Percentiles rank a stretch among this genome's conserved stretches.
Evolutionary conservation across 2,888 invertebrate genomes (phyloP).

Genomic region (Drosophila antonietae): DNA sequence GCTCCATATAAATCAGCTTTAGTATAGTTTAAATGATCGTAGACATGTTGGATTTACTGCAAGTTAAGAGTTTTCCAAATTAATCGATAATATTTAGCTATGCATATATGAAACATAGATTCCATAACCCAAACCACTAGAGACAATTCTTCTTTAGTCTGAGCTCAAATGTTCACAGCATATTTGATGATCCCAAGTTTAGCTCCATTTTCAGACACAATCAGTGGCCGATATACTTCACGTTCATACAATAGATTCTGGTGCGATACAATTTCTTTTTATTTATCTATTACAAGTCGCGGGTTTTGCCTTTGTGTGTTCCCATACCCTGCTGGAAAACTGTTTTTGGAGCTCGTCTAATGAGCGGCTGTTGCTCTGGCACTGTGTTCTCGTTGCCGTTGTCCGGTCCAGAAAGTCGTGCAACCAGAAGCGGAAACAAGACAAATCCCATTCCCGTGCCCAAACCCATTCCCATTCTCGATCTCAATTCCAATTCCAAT

Average conservation of each 20-base stretch:
- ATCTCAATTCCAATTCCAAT: slow-evolving; percentile 18
- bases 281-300: slow-evolving; percentile 13
- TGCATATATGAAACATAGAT: background rate
- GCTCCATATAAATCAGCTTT: no score
- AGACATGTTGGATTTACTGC: background rate
- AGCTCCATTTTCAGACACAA: slow-evolving; percentile 8
- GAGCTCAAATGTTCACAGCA: background rate
- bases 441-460: slow-evolving; percentile 28
- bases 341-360: slow-evolving; percentile 38
- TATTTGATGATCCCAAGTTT: background rate
- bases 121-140: background rate
- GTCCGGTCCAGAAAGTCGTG: slow-evolving; percentile 53
- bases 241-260: slow-evolving; percentile 8
- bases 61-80: background rate
- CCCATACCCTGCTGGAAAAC: slow-evolving; percentile 26
- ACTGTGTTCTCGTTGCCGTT: slow-evolving; percentile 16
- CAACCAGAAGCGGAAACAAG: slow-evolving; percentile 55
- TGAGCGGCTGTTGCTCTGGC: slow-evolving; percentile 29
- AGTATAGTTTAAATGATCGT: background rate
- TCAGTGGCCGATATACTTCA: slow-evolving; percentile 7
- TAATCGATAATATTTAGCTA: background rate
- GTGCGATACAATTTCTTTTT: slow-evolving; percentile 14
- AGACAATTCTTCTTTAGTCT: background rate
- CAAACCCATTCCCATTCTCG: slow-evolving; percentile 10
- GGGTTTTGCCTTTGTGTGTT: slow-evolving; percentile 19